phyloP scores from a whole-genome alignment of 2,888 invertebrate genomes.

The Nymphalis urticae region DNA sequence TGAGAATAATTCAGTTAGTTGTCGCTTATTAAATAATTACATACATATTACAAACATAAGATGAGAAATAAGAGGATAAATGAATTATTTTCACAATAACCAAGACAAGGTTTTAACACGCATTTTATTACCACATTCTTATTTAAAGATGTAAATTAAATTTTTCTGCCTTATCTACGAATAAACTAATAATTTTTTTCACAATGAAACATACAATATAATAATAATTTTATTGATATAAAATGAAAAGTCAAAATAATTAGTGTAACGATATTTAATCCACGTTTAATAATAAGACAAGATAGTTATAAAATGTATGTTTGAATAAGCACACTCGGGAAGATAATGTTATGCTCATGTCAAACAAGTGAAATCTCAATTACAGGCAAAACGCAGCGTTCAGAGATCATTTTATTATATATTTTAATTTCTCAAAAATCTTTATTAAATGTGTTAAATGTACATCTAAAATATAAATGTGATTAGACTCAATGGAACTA shows the following conservation, averaged over 20 bases:
- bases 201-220: too few relatives aligned
- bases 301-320: constrained; percentile 1
- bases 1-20: constrained; percentile 37
- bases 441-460: constrained; percentile 41
- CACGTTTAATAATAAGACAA: neutral
- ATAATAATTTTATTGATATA: too few relatives aligned
- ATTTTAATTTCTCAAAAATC: constrained; percentile 15
- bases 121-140: too few relatives aligned
- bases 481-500: constrained; percentile 65
- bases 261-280: too few relatives aligned
- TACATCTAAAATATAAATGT: constrained; percentile 53
- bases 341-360: neutral
- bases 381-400: neutral
- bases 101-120: constrained; percentile 16
- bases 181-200: too few relatives aligned
- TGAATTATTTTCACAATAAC: constrained; percentile 42
- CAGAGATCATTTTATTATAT: constrained; percentile 19
- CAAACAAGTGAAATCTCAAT: neutral
- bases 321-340: too few relatives aligned
- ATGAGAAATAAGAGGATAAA: constrained; percentile 16
- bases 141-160: too few relatives aligned
- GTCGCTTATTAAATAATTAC: constrained; percentile 32
- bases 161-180: too few relatives aligned
- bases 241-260: too few relatives aligned
- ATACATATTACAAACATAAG: constrained; percentile 34